Percentiles rank a stretch among this genome's conserved stretches.
Evolutionary conservation across 2,888 invertebrate species (phyloP).

Genomic region (Linnaemya vulpina): DNA sequence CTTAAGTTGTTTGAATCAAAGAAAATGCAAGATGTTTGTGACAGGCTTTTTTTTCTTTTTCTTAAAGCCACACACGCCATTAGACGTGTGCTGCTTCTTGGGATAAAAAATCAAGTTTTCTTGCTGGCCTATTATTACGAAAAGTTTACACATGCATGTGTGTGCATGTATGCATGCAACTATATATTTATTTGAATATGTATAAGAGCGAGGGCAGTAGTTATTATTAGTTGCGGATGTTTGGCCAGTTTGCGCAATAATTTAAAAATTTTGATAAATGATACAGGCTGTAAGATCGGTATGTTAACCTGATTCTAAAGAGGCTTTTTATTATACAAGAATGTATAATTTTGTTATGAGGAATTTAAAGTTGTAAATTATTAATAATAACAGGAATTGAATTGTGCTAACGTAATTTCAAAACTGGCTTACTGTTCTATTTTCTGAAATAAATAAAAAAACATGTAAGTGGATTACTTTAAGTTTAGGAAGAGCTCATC

Average conservation of each 20-base stretch:
- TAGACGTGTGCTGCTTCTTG: slow-evolving; percentile 2
- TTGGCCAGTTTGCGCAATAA: not conserved
- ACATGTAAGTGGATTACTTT: no score
- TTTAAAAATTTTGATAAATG: slow-evolving; percentile 52
- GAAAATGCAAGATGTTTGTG: slow-evolving; percentile 59
- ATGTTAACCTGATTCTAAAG: slow-evolving; percentile 39
- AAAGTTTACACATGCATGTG: slow-evolving; percentile 9
- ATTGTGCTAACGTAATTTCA: not conserved
- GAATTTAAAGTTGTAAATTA: slow-evolving; percentile 14
- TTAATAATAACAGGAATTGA: not conserved
- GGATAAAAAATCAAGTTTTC: slow-evolving; percentile 46
- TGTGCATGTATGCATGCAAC: not conserved
- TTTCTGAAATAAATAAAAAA: no score
- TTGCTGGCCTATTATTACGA: slow-evolving; percentile 36
- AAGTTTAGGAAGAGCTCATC: no score
- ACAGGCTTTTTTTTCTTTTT: slow-evolving; percentile 47
- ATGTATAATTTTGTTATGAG: not conserved
- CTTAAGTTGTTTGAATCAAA: slow-evolving; percentile 21
- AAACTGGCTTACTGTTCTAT: not conserved
- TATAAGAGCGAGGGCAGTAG: slow-evolving; percentile 18
- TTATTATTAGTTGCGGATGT: slow-evolving; percentile 12
- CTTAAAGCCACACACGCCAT: not conserved
- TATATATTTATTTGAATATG: not conserved
- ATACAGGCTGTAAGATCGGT: slow-evolving; percentile 26
- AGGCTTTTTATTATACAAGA: slow-evolving; percentile 20